Percentiles rank a stretch among this genome's conserved stretches.
phyloP scores from a whole-genome alignment of 2,888 invertebrate species.

The Epinotia nisella region DNA sequence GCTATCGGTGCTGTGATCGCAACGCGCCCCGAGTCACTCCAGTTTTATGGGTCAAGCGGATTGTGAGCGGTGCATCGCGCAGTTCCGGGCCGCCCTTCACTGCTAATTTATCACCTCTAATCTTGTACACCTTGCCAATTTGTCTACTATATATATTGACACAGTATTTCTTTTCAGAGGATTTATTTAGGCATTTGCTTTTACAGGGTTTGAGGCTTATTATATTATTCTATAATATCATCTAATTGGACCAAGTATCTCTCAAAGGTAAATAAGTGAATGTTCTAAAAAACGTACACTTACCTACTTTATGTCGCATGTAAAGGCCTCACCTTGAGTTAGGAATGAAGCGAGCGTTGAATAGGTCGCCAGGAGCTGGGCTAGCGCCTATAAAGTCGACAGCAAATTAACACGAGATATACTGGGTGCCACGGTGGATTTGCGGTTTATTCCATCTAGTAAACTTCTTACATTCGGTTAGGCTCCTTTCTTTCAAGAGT shows the following conservation, averaged over 20 bases:
- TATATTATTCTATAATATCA: too few species aligned
- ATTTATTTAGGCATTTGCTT: not conserved
- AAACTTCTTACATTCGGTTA: too few species aligned
- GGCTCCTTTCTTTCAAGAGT: too few species aligned
- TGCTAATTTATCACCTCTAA: slow-evolving; percentile 21
- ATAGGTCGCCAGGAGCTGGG: too few species aligned
- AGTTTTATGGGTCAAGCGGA: slow-evolving; percentile 74
- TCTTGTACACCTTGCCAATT: slow-evolving; percentile 9
- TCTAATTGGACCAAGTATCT: not conserved
- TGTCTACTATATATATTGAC: not conserved
- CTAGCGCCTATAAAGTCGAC: too few species aligned
- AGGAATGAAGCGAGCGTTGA: too few species aligned
- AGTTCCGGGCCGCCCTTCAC: slow-evolving; percentile 51
- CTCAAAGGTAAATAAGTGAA: not conserved
- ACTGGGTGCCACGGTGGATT: too few species aligned
- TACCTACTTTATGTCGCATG: not conserved
- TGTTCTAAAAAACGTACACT: too few species aligned
- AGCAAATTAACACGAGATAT: too few species aligned
- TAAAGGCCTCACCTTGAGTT: not conserved
- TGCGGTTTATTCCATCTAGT: too few species aligned
- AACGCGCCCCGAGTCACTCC: slow-evolving; percentile 37
- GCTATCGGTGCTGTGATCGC: slow-evolving; percentile 49
- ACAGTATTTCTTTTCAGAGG: not conserved
- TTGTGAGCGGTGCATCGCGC: slow-evolving; percentile 61
- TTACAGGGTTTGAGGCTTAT: not conserved